A percentile compares a stretch with the other conserved stretches of the same genome.
Conservation (phyloP, 2,888 invertebrate species). For the Sphaerophoria taeniata region DNA sequence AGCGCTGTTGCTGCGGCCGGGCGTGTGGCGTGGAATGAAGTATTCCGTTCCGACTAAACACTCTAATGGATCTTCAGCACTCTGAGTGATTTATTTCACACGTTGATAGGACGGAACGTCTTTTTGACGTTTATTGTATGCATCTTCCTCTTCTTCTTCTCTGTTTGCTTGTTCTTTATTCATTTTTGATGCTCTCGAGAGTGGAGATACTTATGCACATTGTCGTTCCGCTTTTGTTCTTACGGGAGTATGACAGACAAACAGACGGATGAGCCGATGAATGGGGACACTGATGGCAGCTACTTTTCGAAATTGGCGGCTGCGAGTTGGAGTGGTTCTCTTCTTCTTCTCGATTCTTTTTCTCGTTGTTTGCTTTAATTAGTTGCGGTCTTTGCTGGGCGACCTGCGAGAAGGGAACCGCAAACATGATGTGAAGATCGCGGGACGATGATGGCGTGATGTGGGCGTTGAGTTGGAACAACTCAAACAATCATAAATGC, state of each 20-base stretch:
- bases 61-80: slow-evolving; percentile 74
- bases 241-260: background rate
- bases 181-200: background rate
- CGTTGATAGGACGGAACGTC: slow-evolving; percentile 82
- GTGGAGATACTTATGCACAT: slow-evolving; percentile 29
- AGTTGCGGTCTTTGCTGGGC: slow-evolving; percentile 65
- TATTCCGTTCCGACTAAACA: slow-evolving; percentile 62
- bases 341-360: slow-evolving; percentile 1
- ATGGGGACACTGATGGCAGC: slow-evolving; percentile 5
- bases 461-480: slow-evolving; percentile 62
- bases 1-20: background rate
- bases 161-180: background rate
- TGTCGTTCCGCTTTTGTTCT: slow-evolving; percentile 55
- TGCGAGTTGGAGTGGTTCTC: too few species aligned
- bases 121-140: slow-evolving; percentile 73
- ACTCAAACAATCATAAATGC: slow-evolving; percentile 60
- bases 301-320: slow-evolving; percentile 56
- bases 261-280: slow-evolving; percentile 1
- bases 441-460: slow-evolving; percentile 11
- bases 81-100: slow-evolving; percentile 81
- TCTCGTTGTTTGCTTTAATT: slow-evolving; percentile 71
- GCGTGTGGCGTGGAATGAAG: slow-evolving; percentile 24
- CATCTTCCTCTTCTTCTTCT: slow-evolving; percentile 42
- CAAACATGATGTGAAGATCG: slow-evolving; percentile 5
- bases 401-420: too few species aligned